Evolutionary conservation across 1,140 invertebrate genomes (phyloP), one percentile per base, ranked within the genome.

Genomic region (Ooceraea biroi): DNA sequence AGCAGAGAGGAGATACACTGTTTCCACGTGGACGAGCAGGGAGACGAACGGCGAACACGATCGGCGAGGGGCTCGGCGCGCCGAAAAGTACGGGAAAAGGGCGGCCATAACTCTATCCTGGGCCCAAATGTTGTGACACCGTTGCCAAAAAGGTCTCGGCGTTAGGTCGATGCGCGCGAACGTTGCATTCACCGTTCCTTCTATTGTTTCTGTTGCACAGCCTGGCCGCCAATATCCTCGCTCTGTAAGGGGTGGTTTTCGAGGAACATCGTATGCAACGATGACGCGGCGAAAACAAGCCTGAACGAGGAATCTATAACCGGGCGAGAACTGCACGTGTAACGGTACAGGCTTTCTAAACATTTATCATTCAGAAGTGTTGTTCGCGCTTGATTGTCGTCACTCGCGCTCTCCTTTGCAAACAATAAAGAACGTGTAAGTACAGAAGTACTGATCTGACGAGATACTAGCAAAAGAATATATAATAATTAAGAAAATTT

Each of bases 41-140:
- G 50, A 78, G 66, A 78, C 55, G 50, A 68, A 68, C 22, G 69
- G 1, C 63, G 52, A 58, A 41, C 14, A 30, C 41, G 22, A 55
- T 25, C 50, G 36, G 36, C 14, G 48, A 44, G 72, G 82, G 68
- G 44, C n/a, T 61, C 63, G 63, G 3, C 55, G 61, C 36, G 19
- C 61, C 27, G 50, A 55, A 76, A 87, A 87, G 60, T 76, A n/a
- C 50, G 65, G 52, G 41, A 66, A 87, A 87, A 87, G 72, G 71
- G 30, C 36, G 48, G 69, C 83, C 76, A 89, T 89, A 83, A 88
- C 61, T 87, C 73, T 88, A 77, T 65, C 63, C 82, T 44, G 60
- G 82, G 66, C 73, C 88, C 82, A 90, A 88, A 88, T 86, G 87
- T 88, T 88, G 76, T 88, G 87, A 88, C 84, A 89, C 48, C 14